A percentile compares a stretch with the other conserved stretches of the same genome.
Conservation (phyloP, 2,888 invertebrate species). For the Limnephilus marmoratus region DNA sequence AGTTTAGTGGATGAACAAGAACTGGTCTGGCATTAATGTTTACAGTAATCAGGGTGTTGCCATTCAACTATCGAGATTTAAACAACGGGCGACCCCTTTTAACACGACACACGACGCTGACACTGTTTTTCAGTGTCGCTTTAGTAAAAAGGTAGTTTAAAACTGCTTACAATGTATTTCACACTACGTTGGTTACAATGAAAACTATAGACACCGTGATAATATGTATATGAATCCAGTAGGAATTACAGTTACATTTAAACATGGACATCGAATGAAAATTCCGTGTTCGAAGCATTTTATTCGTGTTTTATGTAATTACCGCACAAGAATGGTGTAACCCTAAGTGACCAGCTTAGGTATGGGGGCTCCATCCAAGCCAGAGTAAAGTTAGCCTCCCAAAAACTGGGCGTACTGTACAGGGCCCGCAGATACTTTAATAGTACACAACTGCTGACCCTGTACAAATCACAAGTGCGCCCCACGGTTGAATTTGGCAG, state of each 20-base stretch:
- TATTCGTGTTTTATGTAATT: background rate
- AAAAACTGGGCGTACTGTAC: too few relatives aligned
- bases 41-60: constrained; percentile 24
- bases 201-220: background rate
- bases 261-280: too few relatives aligned
- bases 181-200: background rate
- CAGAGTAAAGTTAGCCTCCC: too few relatives aligned
- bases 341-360: too few relatives aligned
- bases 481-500: too few relatives aligned
- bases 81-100: background rate
- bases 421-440: too few relatives aligned
- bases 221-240: background rate
- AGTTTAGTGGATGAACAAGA: constrained; percentile 30
- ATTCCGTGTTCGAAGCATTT: too few relatives aligned
- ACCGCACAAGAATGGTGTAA: too few relatives aligned
- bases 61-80: background rate
- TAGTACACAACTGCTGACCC: too few relatives aligned
- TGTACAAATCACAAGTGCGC: too few relatives aligned
- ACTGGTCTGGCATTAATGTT: constrained; percentile 7
- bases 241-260: background rate
- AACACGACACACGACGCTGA: background rate
- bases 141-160: background rate
- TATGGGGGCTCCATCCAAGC: too few relatives aligned
- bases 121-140: background rate
- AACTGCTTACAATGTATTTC: background rate